Percentiles rank a stretch among this genome's conserved stretches.
Evolutionary conservation across 2,888 invertebrate genomes (phyloP).

Genomic region (Eilema sororculum): DNA sequence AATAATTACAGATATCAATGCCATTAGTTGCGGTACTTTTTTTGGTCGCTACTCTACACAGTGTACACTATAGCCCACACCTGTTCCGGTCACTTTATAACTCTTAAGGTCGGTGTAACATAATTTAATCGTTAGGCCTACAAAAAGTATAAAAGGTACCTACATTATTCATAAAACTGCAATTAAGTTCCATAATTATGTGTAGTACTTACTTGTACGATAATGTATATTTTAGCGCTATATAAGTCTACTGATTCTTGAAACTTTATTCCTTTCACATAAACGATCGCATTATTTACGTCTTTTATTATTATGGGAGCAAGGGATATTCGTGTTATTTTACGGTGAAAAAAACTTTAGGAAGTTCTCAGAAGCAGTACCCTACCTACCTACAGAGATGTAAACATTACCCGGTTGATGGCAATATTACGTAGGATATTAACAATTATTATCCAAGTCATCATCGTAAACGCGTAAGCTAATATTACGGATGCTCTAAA

Average conservation of each 20-base stretch:
- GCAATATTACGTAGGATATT: too few species aligned
- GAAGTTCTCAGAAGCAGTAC: background rate
- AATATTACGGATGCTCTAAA: too few species aligned
- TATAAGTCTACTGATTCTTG: too few species aligned
- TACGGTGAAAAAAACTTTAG: background rate
- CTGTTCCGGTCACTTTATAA: background rate
- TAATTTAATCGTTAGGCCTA: background rate
- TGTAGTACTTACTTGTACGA: too few species aligned
- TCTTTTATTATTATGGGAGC: too few species aligned
- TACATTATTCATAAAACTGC: background rate
- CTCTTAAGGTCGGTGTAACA: background rate
- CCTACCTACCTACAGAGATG: background rate
- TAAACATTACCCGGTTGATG: background rate
- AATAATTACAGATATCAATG: conserved; percentile 14
- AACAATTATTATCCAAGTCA: too few species aligned
- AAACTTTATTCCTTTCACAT: too few species aligned
- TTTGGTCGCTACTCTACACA: background rate
- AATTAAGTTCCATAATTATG: background rate
- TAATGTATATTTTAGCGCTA: too few species aligned
- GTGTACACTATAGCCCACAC: background rate
- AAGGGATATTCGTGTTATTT: too few species aligned
- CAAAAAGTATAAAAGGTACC: background rate
- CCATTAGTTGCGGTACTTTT: conserved; percentile 22
- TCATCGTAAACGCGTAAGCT: too few species aligned
- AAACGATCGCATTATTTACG: too few species aligned